Evolutionary conservation across 2,888 invertebrate species (phyloP).

Genomic region (Aphelenchoides bicaudatus): DNA sequence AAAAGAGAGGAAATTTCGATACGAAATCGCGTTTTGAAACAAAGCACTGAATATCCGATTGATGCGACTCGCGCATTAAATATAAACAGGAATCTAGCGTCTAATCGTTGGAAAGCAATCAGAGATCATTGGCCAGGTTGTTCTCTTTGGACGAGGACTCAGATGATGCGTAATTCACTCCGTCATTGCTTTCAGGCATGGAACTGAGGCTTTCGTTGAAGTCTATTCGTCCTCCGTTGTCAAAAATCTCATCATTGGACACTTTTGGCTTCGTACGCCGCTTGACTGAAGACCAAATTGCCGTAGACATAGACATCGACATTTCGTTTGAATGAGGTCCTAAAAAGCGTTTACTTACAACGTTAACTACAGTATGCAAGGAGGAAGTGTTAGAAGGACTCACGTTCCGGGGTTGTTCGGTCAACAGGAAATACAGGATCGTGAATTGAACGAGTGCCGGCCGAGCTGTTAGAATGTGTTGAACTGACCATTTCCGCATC

Average conservation of each 20-base stretch:
- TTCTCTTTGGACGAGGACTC: slow-evolving; percentile 7
- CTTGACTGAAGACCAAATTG: slow-evolving; percentile 9
- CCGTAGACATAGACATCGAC: slow-evolving; percentile 4
- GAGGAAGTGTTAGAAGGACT: too few relatives aligned
- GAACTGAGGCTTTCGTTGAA: slow-evolving; percentile 7
- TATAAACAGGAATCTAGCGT: too few relatives aligned
- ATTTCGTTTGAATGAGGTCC: slow-evolving; percentile 8
- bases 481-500: slow-evolving; percentile 11
- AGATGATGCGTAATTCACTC: neutral
- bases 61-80: too few relatives aligned
- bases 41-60: too few relatives aligned
- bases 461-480: neutral
- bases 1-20: too few relatives aligned
- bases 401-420: slow-evolving; percentile 2
- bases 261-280: slow-evolving; percentile 12
- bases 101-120: neutral
- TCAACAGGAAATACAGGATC: too few relatives aligned
- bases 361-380: too few relatives aligned
- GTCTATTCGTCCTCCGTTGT: neutral
- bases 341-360: neutral
- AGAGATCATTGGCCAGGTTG: too few relatives aligned
- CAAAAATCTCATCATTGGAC: slow-evolving; percentile 12
- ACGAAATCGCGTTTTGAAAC: too few relatives aligned
- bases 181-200: slow-evolving; percentile 2
- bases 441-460: neutral